A percentile compares a stretch with the other conserved stretches of the same genome.
Evolutionary conservation across 2,888 invertebrate genomes (phyloP).

Genomic region (Dryomyza anilis): DNA sequence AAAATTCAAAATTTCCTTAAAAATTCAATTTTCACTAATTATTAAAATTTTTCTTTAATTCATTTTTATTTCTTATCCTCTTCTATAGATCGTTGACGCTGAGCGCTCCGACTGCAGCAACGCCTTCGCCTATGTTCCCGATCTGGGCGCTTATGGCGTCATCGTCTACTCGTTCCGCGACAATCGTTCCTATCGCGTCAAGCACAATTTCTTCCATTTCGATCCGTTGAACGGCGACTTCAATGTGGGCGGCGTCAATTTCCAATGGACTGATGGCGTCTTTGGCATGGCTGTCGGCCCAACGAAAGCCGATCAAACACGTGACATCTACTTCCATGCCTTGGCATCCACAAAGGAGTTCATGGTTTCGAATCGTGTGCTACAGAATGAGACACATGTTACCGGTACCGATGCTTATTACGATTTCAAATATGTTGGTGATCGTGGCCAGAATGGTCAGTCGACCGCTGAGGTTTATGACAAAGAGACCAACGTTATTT

Average conservation of each 20-base stretch:
- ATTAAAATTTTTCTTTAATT: neutral
- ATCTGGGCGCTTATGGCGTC: constrained; percentile 75
- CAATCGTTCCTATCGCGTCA: constrained; percentile 78
- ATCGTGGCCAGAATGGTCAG: constrained; percentile 74
- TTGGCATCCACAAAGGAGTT: constrained; percentile 82
- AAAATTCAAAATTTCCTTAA: too few species aligned
- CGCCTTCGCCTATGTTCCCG: constrained; percentile 79
- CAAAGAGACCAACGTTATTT: constrained; percentile 71
- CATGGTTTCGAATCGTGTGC: constrained; percentile 73
- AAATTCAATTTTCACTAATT: too few species aligned
- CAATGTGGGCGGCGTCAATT: constrained; percentile 77
- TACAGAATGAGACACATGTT: constrained; percentile 75
- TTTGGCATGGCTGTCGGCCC: constrained; percentile 76
- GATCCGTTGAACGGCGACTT: constrained; percentile 79
- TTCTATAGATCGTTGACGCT: constrained; percentile 73
- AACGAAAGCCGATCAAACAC: constrained; percentile 65
- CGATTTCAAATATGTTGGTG: constrained; percentile 74
- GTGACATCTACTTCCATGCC: constrained; percentile 81
- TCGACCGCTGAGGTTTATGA: constrained; percentile 77
- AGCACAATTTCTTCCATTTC: constrained; percentile 83
- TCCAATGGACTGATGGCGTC: constrained; percentile 86
- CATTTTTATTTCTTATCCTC: neutral
- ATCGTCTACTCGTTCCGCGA: constrained; percentile 77
- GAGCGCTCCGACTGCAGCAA: constrained; percentile 73
- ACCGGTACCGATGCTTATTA: constrained; percentile 71